Evolutionary conservation across 1,140 invertebrate genomes (phyloP).

Genomic region (Acyrthosiphon pisum): DNA sequence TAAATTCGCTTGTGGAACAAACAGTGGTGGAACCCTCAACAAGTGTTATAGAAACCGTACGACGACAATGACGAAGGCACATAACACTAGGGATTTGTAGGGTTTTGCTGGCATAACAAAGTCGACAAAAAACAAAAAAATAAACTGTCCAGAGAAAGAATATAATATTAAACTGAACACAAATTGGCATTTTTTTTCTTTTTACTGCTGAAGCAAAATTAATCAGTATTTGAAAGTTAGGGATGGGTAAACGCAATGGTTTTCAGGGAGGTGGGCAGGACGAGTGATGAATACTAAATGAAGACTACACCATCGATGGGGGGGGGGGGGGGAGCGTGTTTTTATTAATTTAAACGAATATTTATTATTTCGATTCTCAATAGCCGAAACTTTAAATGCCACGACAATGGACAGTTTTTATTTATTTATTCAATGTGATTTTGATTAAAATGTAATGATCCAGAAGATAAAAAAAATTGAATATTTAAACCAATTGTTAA

Average conservation of each 20-base stretch:
- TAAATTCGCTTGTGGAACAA: not conserved
- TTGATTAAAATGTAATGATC: conserved; percentile 24
- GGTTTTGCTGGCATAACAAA: conserved; percentile 26
- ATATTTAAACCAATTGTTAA: not conserved
- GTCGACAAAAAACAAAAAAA: not conserved
- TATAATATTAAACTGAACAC: not conserved
- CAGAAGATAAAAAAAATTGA: not conserved
- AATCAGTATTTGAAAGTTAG: conserved; percentile 45
- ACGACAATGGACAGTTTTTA: not conserved
- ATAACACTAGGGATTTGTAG: conserved; percentile 52
- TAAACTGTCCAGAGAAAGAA: not conserved
- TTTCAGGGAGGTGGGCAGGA: not conserved
- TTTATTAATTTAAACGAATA: conserved; percentile 55
- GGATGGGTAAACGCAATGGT: conserved; percentile 38
- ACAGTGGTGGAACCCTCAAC: conserved; percentile 13
- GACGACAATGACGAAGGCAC: conserved; percentile 30
- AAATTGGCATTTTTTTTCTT: conserved; percentile 23
- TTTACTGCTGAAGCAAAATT: conserved; percentile 43
- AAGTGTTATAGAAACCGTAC: conserved; percentile 52
- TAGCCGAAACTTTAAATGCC: conserved; percentile 2
- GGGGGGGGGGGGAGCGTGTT: not conserved
- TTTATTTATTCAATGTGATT: not conserved
- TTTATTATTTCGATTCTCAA: conserved; percentile 41
- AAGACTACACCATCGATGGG: not conserved
- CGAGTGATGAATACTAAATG: conserved; percentile 50